Conservation (phyloP, 2,888 invertebrate species). For the Eupithecia subumbrata region DNA sequence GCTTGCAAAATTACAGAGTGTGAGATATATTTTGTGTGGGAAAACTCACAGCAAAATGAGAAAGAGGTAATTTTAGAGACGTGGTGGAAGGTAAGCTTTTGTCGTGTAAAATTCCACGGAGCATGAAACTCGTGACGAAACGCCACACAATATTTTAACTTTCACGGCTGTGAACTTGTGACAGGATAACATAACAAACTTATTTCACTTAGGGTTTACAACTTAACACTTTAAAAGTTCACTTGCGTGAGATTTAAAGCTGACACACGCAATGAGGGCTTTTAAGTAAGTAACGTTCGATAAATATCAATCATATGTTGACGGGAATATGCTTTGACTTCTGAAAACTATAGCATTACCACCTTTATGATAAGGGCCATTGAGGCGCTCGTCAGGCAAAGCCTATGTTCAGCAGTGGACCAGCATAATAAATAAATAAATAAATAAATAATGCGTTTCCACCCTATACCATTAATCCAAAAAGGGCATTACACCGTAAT, state of each 20-base stretch:
- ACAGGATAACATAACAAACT: slow-evolving; percentile 37
- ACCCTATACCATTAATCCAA: slow-evolving; percentile 2
- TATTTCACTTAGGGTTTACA: slow-evolving; percentile 40
- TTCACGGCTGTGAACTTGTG: slow-evolving; percentile 41
- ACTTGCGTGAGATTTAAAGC: slow-evolving; percentile 6
- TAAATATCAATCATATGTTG: neutral
- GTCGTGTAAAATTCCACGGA: slow-evolving; percentile 32
- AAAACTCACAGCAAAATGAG: slow-evolving; percentile 12
- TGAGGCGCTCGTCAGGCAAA: too few species aligned
- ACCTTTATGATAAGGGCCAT: too few species aligned
- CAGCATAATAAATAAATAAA: too few species aligned
- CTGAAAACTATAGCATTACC: neutral
- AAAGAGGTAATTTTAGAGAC: slow-evolving; percentile 23
- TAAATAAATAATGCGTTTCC: neutral
- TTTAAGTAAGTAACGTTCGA: neutral
- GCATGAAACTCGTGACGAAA: slow-evolving; percentile 42
- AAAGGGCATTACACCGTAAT: slow-evolving; percentile 14
- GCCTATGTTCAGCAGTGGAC: too few species aligned
- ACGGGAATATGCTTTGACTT: neutral
- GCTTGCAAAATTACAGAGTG: neutral
- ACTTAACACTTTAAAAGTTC: slow-evolving; percentile 36
- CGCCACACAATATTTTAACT: slow-evolving; percentile 39
- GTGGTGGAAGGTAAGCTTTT: slow-evolving; percentile 32
- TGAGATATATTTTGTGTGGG: neutral
- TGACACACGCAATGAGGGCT: slow-evolving; percentile 1